phyloP scores from a whole-genome alignment of 1,140 invertebrate species.

The Drosophila albomicans region DNA sequence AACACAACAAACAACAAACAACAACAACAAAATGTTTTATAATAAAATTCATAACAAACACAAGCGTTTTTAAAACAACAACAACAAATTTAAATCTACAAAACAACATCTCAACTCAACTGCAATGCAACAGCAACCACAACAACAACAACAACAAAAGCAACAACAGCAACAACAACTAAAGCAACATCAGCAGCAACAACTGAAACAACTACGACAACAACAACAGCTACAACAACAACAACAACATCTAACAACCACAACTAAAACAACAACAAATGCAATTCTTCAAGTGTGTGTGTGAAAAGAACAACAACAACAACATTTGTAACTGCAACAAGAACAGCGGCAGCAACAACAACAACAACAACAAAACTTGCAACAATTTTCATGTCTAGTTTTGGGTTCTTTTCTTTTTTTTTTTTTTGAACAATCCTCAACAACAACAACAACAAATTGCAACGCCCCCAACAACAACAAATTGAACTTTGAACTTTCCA shows the following conservation, averaged over 20 bases:
- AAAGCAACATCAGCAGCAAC: conserved; percentile 52
- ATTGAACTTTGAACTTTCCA: conserved; percentile 23
- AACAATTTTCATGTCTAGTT: conserved; percentile 41
- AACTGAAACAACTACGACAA: conserved; percentile 34
- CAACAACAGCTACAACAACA: conserved; percentile 38
- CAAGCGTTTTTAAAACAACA: conserved; percentile 74
- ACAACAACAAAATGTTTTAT: conserved; percentile 49
- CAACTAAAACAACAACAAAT: conserved; percentile 47
- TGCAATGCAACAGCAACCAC: conserved; percentile 39
- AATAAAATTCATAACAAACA: conserved; percentile 57
- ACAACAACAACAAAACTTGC: conserved; percentile 42
- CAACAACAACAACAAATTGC: conserved; percentile 18
- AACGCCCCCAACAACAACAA: conserved; percentile 24
- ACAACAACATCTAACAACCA: conserved; percentile 33
- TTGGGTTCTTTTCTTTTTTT: conserved; percentile 36
- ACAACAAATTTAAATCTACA: conserved; percentile 37
- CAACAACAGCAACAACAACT: conserved; percentile 22
- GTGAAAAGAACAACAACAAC: conserved; percentile 55
- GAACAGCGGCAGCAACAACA: conserved; percentile 36
- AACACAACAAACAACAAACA: conserved; percentile 61
- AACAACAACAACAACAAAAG: conserved; percentile 41
- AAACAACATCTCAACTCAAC: conserved; percentile 24
- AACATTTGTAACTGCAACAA: conserved; percentile 33
- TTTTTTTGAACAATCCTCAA: conserved; percentile 9
- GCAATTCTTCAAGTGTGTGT: conserved; percentile 64